Base-by-base conservation (phyloP, 2,797 vertebrate genomes). In the Pseudomugil tenellus region DNA sequence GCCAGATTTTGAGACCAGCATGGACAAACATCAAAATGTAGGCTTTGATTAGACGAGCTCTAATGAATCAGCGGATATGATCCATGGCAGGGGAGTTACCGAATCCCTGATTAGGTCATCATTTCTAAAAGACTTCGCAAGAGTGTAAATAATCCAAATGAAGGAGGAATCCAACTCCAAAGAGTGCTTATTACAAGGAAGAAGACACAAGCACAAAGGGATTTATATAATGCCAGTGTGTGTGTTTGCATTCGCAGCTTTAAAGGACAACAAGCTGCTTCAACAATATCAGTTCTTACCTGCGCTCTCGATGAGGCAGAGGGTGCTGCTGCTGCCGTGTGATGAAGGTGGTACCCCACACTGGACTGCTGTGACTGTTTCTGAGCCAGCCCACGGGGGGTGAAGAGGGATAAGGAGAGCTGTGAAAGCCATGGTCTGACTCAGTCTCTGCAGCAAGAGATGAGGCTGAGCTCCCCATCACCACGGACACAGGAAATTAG, bases 401-500 rank as follows among this genome's bases (percentile, higher is more conserved):
- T 51, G 96, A 91, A 16, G 95, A 92, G 0, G 97, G 86, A 86
- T 96, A 99, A 26, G 95, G 89, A 1, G 94, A 72, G 67, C 95
- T 89, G 74, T 89, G 74, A 90, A 98, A 97, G 83, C 97, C 96
- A 84, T 97, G 97, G 91, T 98, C 96, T 65, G 97, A 97, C 92
- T 98, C 96, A 0, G 96, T 96, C 94, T 99, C 97, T 4, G 96
- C 90, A 8, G 96, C 95, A 89, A 99, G 94, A 67, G 98, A 98
- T 26, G 98, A 98, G 80, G 98, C 97, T 34, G 98, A 99, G 91
- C 96, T 99, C 90, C 98, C 98, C 98, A 99, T 99, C 90, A 88
- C 90, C 93, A 87, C 93, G 2, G 74, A 60, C 29, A 72, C 25
- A 63, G 69, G 66, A 58, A 61, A 67, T 11, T 1, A 58, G 69